Percentiles rank a stretch among this genome's conserved stretches.
Conservation (phyloP, 2,113 vertebrate genomes). For the Heterotilapia buettikoferi region DNA sequence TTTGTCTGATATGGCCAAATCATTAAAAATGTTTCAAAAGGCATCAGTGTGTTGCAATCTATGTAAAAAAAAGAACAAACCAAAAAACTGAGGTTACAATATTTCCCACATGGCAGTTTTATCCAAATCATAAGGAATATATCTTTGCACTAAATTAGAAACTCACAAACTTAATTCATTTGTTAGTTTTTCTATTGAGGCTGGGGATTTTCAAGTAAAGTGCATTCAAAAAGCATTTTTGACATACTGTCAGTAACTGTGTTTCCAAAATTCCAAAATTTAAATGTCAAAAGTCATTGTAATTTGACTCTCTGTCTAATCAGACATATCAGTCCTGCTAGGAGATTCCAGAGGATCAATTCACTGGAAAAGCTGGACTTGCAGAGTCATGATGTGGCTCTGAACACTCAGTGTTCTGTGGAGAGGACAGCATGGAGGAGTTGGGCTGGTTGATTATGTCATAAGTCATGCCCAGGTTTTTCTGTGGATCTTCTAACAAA, state of each 20-base stretch:
- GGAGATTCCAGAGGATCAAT: constrained; percentile 66
- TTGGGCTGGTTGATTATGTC: neutral
- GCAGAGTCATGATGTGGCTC: constrained; percentile 58
- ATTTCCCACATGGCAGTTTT: neutral
- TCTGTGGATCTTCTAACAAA: neutral
- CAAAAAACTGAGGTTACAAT: neutral
- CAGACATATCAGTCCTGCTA: constrained; percentile 25
- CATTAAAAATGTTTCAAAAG: neutral
- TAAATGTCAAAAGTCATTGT: neutral
- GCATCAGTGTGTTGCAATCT: neutral
- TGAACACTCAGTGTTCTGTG: neutral
- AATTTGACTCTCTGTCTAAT: neutral
- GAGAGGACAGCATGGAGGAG: neutral
- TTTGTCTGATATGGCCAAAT: neutral
- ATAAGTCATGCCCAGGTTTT: neutral
- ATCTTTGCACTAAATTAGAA: neutral
- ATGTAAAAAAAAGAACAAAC: fast-evolving
- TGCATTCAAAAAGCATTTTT: neutral
- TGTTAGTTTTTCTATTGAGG: neutral
- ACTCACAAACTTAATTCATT: neutral
- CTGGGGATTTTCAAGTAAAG: neutral
- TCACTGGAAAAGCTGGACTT: constrained; percentile 74
- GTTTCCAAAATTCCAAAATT: neutral
- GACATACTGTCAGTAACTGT: neutral
- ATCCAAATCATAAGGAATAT: fast-evolving